Evolutionary conservation across 2,113 vertebrate genomes (phyloP).

Genomic region (Bos javanicus): DNA sequence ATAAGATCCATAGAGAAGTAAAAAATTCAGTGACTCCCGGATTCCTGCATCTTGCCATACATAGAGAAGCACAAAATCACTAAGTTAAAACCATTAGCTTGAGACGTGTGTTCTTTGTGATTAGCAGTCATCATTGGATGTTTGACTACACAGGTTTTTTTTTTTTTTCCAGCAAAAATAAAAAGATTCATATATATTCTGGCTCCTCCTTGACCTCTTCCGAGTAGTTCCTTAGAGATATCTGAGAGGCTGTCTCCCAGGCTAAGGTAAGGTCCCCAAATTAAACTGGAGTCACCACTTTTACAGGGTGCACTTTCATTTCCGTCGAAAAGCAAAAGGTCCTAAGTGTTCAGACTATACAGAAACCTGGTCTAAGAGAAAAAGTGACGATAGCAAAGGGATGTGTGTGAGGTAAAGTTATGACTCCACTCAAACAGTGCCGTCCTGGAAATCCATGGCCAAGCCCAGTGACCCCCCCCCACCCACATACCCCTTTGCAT

Average conservation of each 20-base stretch:
- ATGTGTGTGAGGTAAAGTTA: not conserved
- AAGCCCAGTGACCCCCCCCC: not conserved
- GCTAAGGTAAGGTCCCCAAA: not conserved
- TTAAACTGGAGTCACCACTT: not conserved
- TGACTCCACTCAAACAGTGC: not conserved
- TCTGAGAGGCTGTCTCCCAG: not conserved
- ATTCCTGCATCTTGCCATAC: not conserved
- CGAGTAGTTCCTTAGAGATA: not conserved
- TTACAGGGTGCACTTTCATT: not conserved
- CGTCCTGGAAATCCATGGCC: not conserved
- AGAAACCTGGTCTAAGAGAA: not conserved
- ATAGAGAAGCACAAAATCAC: not conserved
- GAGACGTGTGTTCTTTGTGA: not conserved
- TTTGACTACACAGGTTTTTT: not conserved
- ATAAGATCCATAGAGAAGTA: not conserved
- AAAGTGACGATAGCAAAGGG: not conserved
- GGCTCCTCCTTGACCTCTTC: not conserved
- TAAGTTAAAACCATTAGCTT: not conserved
- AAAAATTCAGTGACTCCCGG: fast-evolving
- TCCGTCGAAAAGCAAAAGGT: not conserved
- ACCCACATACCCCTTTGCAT: fast-evolving
- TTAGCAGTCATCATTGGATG: not conserved
- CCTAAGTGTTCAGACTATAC: not conserved
- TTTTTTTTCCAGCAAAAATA: not conserved
- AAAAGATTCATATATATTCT: not conserved